Conservation (phyloP, 2,797 vertebrate genomes). For the Lophotriccus pileatus region DNA sequence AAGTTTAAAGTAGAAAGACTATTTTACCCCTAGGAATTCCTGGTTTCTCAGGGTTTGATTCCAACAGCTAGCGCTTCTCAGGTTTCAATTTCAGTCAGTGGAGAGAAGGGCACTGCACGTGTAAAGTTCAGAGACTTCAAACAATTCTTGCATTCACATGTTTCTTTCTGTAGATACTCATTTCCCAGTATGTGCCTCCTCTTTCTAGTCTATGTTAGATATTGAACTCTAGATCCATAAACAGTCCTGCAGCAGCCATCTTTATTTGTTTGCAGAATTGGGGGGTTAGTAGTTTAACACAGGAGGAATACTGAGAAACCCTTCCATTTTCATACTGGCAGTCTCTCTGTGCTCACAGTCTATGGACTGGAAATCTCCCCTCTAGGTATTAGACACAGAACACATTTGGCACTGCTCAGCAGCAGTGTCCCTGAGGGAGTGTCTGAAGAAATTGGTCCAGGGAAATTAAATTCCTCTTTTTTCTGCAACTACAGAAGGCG, state of each 20-base stretch:
- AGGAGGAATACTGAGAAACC: not conserved
- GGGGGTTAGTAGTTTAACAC: not conserved
- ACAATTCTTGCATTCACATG: not conserved
- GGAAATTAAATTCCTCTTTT: not conserved
- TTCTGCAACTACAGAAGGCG: not conserved
- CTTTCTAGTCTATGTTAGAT: not conserved
- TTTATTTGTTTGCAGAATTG: not conserved
- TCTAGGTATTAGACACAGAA: not conserved
- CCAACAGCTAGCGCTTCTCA: not conserved
- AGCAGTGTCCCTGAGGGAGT: not conserved
- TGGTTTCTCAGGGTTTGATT: not conserved
- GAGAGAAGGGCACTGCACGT: not conserved
- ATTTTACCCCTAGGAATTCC: not conserved
- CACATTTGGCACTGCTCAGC: not conserved
- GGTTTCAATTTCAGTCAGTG: not conserved
- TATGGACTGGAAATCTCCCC: not conserved
- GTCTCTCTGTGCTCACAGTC: not conserved
- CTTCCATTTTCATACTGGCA: not conserved
- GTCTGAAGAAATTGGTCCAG: not conserved
- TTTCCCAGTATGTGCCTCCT: not conserved
- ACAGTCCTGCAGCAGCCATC: not conserved
- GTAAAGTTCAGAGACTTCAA: not conserved
- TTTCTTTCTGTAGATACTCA: not conserved
- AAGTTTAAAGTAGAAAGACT: not conserved
- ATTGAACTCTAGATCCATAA: not conserved